Base-by-base conservation (phyloP, 2,888 invertebrate genomes). In the Metopia argyrocephala region DNA sequence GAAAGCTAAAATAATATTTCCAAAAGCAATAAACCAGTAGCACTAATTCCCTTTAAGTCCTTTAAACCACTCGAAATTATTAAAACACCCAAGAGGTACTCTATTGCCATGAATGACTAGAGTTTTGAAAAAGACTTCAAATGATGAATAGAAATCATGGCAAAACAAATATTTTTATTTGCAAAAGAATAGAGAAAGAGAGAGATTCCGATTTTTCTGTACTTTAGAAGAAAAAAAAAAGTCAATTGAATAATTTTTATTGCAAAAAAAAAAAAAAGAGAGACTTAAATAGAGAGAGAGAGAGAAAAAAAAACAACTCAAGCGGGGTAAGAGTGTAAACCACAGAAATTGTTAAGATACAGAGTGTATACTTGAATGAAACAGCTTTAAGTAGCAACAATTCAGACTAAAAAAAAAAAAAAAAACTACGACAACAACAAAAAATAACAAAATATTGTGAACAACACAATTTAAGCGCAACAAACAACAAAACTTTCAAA, bases 351-450 rank as follows among this genome's bases (percentile, higher is more conserved):
- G n/a, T n/a, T 23, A 18, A 48, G 4, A 25, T 2, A 12, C 20
- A 65, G 12, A 54, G 12, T 18, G 46, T n/a, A 28, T 20, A 25
- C 28, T 15, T 61, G 56, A 68, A 52, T 50, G 64, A 56, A 78
- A 57, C 64, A 62, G 18, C 21, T 52, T 66, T 50, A 70, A 38
- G 61, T 28, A 28, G 56, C 65, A 66, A 45, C 61, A 66, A 75
- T 66, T 75, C 59, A 25, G 31, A 73, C 38, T 50, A n/a, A n/a
- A n/a, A n/a, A 6, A 6, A 25, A 1, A 48, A 45, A 61, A 54
- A 66, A n/a, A 7, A 27, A 15, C 65, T 23, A 48, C 56, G 18
- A 28, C 6, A 27, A 27, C 25, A 38, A 2, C 50, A 50, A 54
- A 76, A 64, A 15, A 50, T 45, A 4, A 48, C 46, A 50, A 50